These are phyloP conservation scores for Alviniconcha strummeri DNA, from an alignment of 2,888 invertebrate genomes.

Conservation along the genomic window DNA sequence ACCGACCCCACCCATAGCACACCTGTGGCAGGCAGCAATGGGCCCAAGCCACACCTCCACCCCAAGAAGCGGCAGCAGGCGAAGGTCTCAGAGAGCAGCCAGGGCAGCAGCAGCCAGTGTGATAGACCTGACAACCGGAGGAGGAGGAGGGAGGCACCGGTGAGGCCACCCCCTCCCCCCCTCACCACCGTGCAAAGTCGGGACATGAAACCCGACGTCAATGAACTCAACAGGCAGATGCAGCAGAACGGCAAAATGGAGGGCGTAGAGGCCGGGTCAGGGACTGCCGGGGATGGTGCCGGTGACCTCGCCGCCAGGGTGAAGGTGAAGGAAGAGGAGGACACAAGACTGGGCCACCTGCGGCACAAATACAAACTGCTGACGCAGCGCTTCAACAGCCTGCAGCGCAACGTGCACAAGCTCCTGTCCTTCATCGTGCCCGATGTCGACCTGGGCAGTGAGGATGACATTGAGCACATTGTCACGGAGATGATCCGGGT, in stretches of 20 bases:
- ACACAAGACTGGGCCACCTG: slow-evolving; percentile 16
- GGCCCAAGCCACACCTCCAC: not conserved
- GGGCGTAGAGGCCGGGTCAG: slow-evolving; percentile 27
- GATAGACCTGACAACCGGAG: slow-evolving; percentile 49
- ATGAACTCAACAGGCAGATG: slow-evolving; percentile 25
- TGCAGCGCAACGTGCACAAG: slow-evolving; percentile 54
- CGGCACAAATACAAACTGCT: slow-evolving; percentile 29
- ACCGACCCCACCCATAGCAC: too few species aligned
- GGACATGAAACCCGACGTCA: slow-evolving; percentile 37
- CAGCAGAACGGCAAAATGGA: slow-evolving; percentile 19
- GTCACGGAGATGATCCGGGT: slow-evolving; percentile 56
- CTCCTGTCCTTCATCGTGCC: slow-evolving; percentile 53
- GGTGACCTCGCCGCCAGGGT: slow-evolving; percentile 8
- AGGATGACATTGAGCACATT: slow-evolving; percentile 57
- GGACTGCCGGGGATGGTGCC: slow-evolving; percentile 11
- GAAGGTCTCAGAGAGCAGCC: not conserved
- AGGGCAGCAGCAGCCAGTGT: slow-evolving; percentile 20
- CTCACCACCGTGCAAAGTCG: not conserved
- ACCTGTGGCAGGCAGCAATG: too few species aligned
- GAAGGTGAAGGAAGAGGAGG: not conserved
- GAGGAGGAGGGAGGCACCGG: slow-evolving; percentile 27
- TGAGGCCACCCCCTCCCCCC: not conserved
- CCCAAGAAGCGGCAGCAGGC: not conserved
- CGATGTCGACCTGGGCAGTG: slow-evolving; percentile 57
- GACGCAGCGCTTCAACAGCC: slow-evolving; percentile 37